Conservation (phyloP, 1,140 invertebrate genomes). For the Drosophila tristis region DNA sequence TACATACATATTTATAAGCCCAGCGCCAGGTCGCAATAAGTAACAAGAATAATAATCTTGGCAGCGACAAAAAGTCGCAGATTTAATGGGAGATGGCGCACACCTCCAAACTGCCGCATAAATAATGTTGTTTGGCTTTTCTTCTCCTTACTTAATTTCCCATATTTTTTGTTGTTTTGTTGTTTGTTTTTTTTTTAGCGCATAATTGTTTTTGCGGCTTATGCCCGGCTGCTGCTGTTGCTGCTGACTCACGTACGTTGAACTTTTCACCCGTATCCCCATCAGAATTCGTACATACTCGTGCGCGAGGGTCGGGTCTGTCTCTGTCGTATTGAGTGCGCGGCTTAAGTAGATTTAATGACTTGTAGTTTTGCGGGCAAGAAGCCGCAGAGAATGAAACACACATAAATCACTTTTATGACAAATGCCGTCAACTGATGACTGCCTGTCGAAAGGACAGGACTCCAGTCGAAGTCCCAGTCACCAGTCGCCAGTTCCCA, state of each 20-base stretch:
- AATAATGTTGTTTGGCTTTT: conserved; percentile 52
- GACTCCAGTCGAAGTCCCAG: neutral
- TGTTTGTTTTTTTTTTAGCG: conserved; percentile 41
- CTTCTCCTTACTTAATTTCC: conserved; percentile 11
- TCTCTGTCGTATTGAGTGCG: conserved; percentile 50
- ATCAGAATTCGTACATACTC: conserved; percentile 2
- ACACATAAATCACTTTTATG: conserved; percentile 72
- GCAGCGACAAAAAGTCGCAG: conserved; percentile 39
- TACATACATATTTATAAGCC: conserved; percentile 42
- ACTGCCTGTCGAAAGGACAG: conserved; percentile 6
- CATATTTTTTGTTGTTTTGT: conserved; percentile 15
- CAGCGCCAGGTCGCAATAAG: conserved; percentile 51
- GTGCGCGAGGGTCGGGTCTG: conserved; percentile 1
- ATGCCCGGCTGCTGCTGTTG: conserved; percentile 9
- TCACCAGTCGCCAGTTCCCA: too few species aligned
- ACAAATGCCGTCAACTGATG: conserved; percentile 54
- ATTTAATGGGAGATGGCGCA: conserved; percentile 39
- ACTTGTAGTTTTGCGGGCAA: conserved; percentile 53
- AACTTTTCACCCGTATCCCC: conserved; percentile 74
- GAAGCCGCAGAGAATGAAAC: conserved; percentile 30
- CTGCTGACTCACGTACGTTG: conserved; percentile 75
- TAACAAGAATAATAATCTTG: conserved; percentile 47
- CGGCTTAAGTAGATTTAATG: conserved; percentile 78
- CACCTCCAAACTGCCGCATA: conserved; percentile 62
- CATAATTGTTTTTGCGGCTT: conserved; percentile 68